A percentile compares a stretch with the other conserved stretches of the same genome.
These are phyloP conservation scores for Xanthia icteritia DNA, from an alignment of 2,888 invertebrate species.

Conservation along the genomic window DNA sequence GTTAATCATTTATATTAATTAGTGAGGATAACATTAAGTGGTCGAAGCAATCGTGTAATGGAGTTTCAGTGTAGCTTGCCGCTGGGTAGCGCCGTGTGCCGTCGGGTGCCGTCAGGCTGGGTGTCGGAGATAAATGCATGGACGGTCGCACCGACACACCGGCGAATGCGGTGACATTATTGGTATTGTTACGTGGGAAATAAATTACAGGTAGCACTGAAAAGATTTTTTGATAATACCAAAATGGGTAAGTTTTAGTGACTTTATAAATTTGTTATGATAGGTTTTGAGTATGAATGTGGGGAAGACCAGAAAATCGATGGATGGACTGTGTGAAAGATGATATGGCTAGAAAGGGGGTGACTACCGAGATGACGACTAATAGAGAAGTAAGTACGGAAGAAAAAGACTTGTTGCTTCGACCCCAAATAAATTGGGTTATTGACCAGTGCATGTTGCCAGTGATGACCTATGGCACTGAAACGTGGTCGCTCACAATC, in stretches of 20 bases:
- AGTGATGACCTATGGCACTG: too few relatives aligned
- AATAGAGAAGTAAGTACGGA: too few relatives aligned
- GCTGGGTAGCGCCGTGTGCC: conserved; percentile 22
- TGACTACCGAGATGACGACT: too few relatives aligned
- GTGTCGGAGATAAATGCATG: conserved; percentile 48
- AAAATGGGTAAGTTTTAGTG: neutral
- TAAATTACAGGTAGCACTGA: neutral
- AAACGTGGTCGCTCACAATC: too few relatives aligned
- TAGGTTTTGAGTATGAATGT: too few relatives aligned
- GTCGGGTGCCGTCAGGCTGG: conserved; percentile 11
- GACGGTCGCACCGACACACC: neutral
- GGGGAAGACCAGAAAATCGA: too few relatives aligned
- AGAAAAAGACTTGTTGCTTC: too few relatives aligned
- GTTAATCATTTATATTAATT: conserved; percentile 71
- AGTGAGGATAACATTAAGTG: conserved; percentile 67
- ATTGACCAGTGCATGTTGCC: too few relatives aligned
- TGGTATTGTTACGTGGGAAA: conserved; percentile 16
- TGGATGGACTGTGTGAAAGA: too few relatives aligned
- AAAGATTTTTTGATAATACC: neutral
- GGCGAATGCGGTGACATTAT: conserved; percentile 15
- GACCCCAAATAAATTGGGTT: too few relatives aligned
- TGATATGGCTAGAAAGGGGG: too few relatives aligned
- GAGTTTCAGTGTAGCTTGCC: conserved; percentile 67
- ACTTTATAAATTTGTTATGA: neutral
- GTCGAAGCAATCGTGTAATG: conserved; percentile 74